Percentiles rank a stretch among this genome's conserved stretches.
Conservation (phyloP, 2,797 vertebrate genomes). For the Thripadectes ignobilis region DNA sequence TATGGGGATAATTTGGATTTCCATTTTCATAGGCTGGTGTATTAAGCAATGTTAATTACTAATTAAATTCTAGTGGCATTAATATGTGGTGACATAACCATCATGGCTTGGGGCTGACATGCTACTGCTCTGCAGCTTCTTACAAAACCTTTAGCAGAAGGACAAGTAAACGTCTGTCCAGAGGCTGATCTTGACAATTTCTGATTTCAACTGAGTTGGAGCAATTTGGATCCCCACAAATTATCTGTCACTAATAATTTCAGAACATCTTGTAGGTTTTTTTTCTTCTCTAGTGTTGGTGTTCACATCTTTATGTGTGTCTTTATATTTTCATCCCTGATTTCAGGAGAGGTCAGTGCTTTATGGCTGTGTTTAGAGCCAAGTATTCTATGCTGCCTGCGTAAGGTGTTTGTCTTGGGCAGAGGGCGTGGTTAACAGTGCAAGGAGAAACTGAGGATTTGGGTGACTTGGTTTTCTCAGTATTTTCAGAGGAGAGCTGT, state of each 20-base stretch:
- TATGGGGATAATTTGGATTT: background rate
- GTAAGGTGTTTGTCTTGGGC: rapidly evolving
- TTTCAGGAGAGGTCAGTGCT: background rate
- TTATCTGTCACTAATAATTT: background rate
- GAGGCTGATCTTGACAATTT: background rate
- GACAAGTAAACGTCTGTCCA: background rate
- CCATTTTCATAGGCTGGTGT: background rate
- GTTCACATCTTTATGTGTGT: background rate
- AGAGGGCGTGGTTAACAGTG: background rate
- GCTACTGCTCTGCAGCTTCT: background rate
- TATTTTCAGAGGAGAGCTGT: background rate
- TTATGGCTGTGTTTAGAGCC: background rate
- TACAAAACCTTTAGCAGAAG: background rate
- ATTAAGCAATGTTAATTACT: background rate
- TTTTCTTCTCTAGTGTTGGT: background rate
- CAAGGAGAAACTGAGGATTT: background rate
- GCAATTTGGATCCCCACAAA: background rate
- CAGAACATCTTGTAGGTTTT: background rate
- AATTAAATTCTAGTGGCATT: background rate
- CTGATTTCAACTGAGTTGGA: background rate
- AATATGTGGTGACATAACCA: background rate
- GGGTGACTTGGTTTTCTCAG: background rate
- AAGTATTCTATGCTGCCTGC: background rate
- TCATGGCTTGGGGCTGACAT: background rate
- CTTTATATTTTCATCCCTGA: no score